Evolutionary conservation across 2,888 invertebrate genomes (phyloP), one percentile per base, ranked within the genome.

Genomic region (Stegana nigrithorax): DNA sequence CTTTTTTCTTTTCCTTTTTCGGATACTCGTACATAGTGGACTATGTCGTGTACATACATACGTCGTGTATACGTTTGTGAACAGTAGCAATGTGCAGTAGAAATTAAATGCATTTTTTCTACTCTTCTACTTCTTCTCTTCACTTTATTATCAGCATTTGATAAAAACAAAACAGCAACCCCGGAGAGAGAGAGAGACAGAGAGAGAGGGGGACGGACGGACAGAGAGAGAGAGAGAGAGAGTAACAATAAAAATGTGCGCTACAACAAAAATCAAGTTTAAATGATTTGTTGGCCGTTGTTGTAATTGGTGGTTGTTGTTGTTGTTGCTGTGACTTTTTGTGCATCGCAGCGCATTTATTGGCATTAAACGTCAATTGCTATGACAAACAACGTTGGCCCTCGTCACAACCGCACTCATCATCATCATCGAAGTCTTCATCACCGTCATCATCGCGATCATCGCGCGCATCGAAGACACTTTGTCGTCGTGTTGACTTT

Each of bases 401-500:
- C 59, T 58, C 63, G 14, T 26, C 26, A n/a, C 12, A 50, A 7
- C 21, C 23, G n/a, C 23, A 14, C 17, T 2, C 45, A 21, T n/a
- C 6, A 42, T n/a, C 42, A 42, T n/a, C 2, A 42, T n/a, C 23
- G 25, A 3, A 17, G 19, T 47, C 25, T 12, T 23, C 7, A n/a
- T 47, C 23, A 23, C 25, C 25, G 25, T 23, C 23, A 6, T 47
- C 23, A 10, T 4, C 32, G 2, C 5, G n/a, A 14, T 32, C 21
- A 21, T 23, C 39, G 56, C 23, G 12, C 23, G 25, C 23, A 23
- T 56, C n/a, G 50, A 21, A 47, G 21, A 23, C 19, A 12, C 6
- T n/a, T 47, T 50, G 14, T 25, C 44, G 26, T 66, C 74, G 63
- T 75, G 73, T 75, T 75, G 78, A 75, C 75, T 75, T 79, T 77